Conservation (phyloP, 2,113 vertebrate species). For the Cheilinus undulatus region DNA sequence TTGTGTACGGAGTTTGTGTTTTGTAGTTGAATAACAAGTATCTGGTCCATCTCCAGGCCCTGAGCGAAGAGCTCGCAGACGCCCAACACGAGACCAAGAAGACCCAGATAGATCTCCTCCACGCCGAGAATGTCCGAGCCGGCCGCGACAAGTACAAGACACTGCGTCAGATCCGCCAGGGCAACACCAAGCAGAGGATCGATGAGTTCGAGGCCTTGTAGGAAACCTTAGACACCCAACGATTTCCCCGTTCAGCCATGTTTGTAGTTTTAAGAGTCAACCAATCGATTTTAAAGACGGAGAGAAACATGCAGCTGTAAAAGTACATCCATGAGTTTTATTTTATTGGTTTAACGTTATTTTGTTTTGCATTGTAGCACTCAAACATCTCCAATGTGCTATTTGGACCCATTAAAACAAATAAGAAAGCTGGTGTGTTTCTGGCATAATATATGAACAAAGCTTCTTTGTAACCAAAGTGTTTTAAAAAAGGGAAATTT, state of each 20-base stretch:
- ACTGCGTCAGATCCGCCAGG: slow-evolving; percentile 94
- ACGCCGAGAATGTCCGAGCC: slow-evolving; percentile 90
- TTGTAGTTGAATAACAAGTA: not conserved
- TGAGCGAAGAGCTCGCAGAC: slow-evolving; percentile 91
- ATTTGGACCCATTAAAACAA: slow-evolving; percentile 12
- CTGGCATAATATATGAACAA: slow-evolving; percentile 19
- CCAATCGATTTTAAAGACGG: slow-evolving; percentile 14
- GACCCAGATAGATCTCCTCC: slow-evolving; percentile 91
- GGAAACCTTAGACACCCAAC: slow-evolving; percentile 31
- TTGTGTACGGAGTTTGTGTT: not conserved
- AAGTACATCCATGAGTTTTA: slow-evolving; percentile 10
- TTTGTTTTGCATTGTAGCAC: slow-evolving; percentile 26
- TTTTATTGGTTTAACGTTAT: slow-evolving; percentile 22
- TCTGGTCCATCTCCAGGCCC: slow-evolving; percentile 74
- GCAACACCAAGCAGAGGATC: slow-evolving; percentile 98
- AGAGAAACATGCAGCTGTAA: slow-evolving; percentile 15
- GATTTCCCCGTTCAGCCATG: slow-evolving; percentile 15
- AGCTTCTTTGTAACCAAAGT: not conserved
- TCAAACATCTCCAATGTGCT: slow-evolving; percentile 40
- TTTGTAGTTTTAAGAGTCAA: not conserved
- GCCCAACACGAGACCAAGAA: slow-evolving; percentile 88
- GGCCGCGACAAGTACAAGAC: slow-evolving; percentile 99
- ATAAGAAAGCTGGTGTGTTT: not conserved
- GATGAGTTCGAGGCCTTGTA: slow-evolving; percentile 98
- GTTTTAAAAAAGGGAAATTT: too few relatives aligned